A percentile compares a stretch with the other conserved stretches of the same genome.
These are phyloP conservation scores for Matsumyia berberina DNA, from an alignment of 2,888 invertebrate genomes.

Conservation along the genomic window DNA sequence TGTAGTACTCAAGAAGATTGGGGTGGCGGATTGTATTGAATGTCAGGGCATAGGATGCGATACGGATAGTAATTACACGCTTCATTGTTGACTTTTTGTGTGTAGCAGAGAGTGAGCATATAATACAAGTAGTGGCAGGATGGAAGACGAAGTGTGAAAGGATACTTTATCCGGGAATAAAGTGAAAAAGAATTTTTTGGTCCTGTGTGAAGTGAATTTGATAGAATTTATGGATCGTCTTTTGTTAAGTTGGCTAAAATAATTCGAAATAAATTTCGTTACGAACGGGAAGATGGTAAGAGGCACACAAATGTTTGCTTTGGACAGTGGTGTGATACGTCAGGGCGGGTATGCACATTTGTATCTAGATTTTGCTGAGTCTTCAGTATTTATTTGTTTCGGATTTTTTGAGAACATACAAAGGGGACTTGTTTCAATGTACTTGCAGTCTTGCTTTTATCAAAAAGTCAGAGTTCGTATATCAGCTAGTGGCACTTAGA, in stretches of 20 bases:
- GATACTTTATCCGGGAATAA: slow-evolving; percentile 51
- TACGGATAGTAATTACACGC: slow-evolving; percentile 84
- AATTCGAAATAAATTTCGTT: slow-evolving; percentile 46
- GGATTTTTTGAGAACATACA: too few species aligned
- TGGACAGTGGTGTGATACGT: background rate
- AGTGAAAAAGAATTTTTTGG: slow-evolving; percentile 29
- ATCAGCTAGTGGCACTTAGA: too few species aligned
- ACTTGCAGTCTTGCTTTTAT: too few species aligned
- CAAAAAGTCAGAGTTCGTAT: too few species aligned
- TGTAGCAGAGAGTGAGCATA: slow-evolving; percentile 38
- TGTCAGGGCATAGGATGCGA: slow-evolving; percentile 70
- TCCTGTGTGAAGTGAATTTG: slow-evolving; percentile 70
- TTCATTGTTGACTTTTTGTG: slow-evolving; percentile 82
- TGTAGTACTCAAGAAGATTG: slow-evolving; percentile 36
- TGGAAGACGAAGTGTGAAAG: slow-evolving; percentile 38
- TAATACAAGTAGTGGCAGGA: slow-evolving; percentile 9
- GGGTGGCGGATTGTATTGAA: slow-evolving; percentile 66
- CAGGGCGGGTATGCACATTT: background rate
- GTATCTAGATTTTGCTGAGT: background rate
- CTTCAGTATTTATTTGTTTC: background rate
- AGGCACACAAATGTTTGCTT: slow-evolving; percentile 11
- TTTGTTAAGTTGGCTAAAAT: slow-evolving; percentile 47
- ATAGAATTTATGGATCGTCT: slow-evolving; percentile 57
- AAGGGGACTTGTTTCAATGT: too few species aligned
- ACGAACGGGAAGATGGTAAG: background rate